phyloP scores from a whole-genome alignment of 1,140 invertebrate species.

The Tribolium madens region DNA sequence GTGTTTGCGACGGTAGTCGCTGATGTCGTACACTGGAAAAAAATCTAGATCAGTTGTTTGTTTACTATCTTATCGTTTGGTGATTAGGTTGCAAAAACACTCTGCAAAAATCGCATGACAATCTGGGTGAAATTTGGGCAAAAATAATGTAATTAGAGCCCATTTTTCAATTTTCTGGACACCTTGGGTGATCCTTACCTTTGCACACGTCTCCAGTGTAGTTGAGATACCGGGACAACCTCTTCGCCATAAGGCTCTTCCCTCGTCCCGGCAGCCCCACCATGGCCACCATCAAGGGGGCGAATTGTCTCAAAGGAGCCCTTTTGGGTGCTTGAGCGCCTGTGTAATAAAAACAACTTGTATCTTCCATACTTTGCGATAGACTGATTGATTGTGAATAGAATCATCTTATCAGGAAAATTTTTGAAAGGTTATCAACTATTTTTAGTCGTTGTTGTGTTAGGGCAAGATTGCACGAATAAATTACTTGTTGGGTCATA shows the following conservation, averaged over 20 bases:
- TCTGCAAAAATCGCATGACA: too few relatives aligned
- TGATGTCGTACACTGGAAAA: constrained; percentile 84
- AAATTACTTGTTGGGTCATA: too few relatives aligned
- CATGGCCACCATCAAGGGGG: constrained; percentile 86
- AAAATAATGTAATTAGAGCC: too few relatives aligned
- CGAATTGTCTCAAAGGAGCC: constrained; percentile 71
- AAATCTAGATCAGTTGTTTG: not conserved
- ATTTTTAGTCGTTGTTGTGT: not conserved
- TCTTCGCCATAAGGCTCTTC: constrained; percentile 92
- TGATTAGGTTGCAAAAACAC: too few relatives aligned
- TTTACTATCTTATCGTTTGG: too few relatives aligned
- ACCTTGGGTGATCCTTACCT: too few relatives aligned
- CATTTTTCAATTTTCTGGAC: too few relatives aligned
- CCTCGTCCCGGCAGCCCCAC: constrained; percentile 92
- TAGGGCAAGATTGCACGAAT: not conserved
- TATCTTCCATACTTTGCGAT: constrained; percentile 46
- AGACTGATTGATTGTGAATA: not conserved
- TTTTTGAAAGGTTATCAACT: not conserved
- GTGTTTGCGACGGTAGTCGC: constrained; percentile 84
- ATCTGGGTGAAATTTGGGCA: too few relatives aligned
- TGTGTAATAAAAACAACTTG: constrained; percentile 64
- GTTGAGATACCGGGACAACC: constrained; percentile 88
- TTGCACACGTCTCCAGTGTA: constrained; percentile 90
- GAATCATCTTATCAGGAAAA: constrained; percentile 17
- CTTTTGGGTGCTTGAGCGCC: constrained; percentile 64